These are phyloP conservation scores for Indri indri DNA, from an alignment of 2,113 vertebrate genomes.

Conservation along the genomic window DNA sequence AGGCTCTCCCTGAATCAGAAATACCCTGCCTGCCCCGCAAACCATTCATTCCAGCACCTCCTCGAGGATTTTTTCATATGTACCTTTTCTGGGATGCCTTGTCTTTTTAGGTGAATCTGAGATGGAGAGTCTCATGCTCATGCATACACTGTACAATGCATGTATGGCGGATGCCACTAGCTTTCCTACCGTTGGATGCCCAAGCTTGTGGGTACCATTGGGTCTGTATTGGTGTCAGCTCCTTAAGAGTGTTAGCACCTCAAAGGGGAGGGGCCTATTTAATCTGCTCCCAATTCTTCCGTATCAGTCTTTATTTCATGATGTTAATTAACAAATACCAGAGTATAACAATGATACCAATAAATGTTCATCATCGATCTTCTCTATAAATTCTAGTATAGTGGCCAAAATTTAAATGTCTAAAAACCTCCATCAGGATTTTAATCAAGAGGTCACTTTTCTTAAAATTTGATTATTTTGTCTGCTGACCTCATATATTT, in stretches of 20 bases:
- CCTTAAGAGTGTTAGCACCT: background rate
- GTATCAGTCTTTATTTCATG: background rate
- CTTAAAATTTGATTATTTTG: background rate
- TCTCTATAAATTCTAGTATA: background rate
- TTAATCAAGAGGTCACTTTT: conserved; percentile 5
- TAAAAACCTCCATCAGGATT: background rate
- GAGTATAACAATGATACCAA: background rate
- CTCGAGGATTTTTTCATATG: background rate
- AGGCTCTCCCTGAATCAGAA: background rate
- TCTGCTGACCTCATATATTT: background rate
- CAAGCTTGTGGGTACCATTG: background rate
- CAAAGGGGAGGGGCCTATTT: background rate
- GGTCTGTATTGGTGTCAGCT: background rate
- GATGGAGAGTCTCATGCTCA: background rate
- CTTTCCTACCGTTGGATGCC: background rate
- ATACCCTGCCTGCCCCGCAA: background rate
- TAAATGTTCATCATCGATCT: background rate
- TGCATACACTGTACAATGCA: too few relatives aligned
- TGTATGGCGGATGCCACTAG: background rate
- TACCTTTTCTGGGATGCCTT: background rate
- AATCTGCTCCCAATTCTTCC: background rate
- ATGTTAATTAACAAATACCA: background rate
- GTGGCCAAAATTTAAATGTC: background rate
- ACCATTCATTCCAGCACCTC: background rate
- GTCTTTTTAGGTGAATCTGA: background rate